Evolutionary conservation across 2,797 vertebrate genomes (phyloP), one percentile per base, ranked within the genome.

Genomic region (Hyperoplus immaculatus): DNA sequence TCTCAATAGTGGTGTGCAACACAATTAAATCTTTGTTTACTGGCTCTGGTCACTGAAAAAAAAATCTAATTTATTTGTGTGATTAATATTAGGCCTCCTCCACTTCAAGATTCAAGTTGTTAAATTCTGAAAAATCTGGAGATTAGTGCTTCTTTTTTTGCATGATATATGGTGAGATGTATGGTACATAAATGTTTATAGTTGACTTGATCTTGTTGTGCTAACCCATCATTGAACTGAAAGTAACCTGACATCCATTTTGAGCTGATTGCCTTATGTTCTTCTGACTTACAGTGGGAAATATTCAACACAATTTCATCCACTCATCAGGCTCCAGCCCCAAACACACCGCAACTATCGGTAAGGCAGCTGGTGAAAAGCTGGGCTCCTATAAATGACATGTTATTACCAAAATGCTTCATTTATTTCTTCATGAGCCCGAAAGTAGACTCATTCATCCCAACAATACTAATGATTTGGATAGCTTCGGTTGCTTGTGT

Each of bases 301-400:
- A 96, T 89, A 88, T 97, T 88, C 97, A 97, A 76, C 96, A 98
- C 94, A 97, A 97, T 93, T 97, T 96, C 87, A 96, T 97, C 91
- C 96, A 97, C 86, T 90, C 97, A 43, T 96, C 94, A 78, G 93
- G 95, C 80, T 94, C 94, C 93, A 98, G 97, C 78, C 97, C 97
- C 73, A 97, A 97, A 92, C 97, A 97, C 46, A 95, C 95, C 0
- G 93, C 96, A 72, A 96, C 96, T 1, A 95, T 97, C 83, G 77
- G 95, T 95, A 92, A 88, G 92, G 76, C 85, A 89, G 78, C 87
- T 89, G 87, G 21, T 84, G 82, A 79, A 29, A 75, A 78, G 68
- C 80, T 7, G 6, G 38, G 53, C 72, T 80, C 66, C 72, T 54
- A 67, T 82, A 81, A 84, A 88, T 85, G 45, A 80, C 69, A 81